These are phyloP conservation scores for Falcunculus frontatus DNA, from an alignment of 2,113 vertebrate genomes.

Conservation along the genomic window DNA sequence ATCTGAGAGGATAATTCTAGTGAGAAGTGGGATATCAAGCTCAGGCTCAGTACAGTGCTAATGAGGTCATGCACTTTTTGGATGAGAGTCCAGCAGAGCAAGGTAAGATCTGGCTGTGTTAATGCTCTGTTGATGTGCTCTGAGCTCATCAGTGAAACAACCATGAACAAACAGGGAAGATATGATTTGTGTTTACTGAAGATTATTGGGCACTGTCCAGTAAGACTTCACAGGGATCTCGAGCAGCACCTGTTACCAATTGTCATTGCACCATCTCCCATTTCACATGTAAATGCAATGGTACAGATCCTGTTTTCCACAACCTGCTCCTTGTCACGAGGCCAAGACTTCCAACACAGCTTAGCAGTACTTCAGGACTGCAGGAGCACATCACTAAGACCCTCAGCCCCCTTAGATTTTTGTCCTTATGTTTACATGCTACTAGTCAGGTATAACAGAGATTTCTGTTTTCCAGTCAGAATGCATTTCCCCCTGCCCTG, in stretches of 20 bases:
- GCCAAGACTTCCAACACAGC: neutral
- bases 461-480: neutral
- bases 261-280: neutral
- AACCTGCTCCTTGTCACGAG: neutral
- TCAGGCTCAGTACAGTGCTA: neutral
- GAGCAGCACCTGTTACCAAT: neutral
- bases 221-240: neutral
- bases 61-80: neutral
- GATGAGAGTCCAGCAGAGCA: neutral
- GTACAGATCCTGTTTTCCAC: neutral
- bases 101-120: neutral
- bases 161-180: neutral
- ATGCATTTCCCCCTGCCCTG: neutral
- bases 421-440: neutral
- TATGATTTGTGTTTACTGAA: neutral
- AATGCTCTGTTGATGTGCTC: accelerated
- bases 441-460: neutral
- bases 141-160: neutral
- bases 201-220: neutral
- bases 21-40: neutral
- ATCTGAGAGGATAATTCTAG: neutral
- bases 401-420: neutral
- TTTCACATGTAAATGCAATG: neutral
- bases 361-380: neutral
- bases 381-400: neutral